Conservation (phyloP, 2,888 invertebrate species). For the Coelopa pilipes region DNA sequence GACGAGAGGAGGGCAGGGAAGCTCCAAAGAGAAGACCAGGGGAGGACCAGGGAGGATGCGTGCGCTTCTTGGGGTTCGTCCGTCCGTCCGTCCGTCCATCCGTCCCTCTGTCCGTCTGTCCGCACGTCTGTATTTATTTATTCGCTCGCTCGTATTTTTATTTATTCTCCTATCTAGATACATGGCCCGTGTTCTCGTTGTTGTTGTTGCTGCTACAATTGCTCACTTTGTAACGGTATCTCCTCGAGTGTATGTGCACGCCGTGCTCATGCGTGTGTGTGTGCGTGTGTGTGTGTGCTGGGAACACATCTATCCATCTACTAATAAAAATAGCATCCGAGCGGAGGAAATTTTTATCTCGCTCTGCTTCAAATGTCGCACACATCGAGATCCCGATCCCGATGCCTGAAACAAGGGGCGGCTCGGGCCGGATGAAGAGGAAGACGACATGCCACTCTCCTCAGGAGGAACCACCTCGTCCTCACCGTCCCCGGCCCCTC, state of each 20-base stretch:
- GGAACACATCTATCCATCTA: slow-evolving; percentile 24
- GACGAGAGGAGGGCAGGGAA: too few species aligned
- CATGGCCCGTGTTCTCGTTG: slow-evolving; percentile 55
- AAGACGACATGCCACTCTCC: too few species aligned
- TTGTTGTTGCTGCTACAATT: slow-evolving; percentile 54
- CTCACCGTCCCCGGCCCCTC: too few species aligned
- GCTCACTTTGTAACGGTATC: slow-evolving; percentile 47
- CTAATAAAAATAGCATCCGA: slow-evolving; percentile 24
- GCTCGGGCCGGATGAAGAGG: too few species aligned
- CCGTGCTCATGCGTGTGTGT: not conserved
- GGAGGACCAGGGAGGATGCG: too few species aligned
- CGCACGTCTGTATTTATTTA: slow-evolving; percentile 22
- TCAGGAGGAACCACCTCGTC: too few species aligned
- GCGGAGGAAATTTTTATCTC: slow-evolving; percentile 17
- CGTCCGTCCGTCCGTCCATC: slow-evolving; percentile 11
- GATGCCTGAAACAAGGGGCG: too few species aligned
- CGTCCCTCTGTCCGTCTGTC: not conserved
- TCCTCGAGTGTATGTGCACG: not conserved
- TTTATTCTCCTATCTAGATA: slow-evolving; percentile 44
- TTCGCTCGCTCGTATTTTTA: slow-evolving; percentile 12
- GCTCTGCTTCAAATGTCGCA: not conserved
- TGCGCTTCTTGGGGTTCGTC: not conserved
- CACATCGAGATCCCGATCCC: too few species aligned
- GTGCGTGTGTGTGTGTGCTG: slow-evolving; percentile 5
- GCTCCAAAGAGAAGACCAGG: too few species aligned